Evolutionary conservation across 2,113 vertebrate genomes (phyloP), one percentile per base, ranked within the genome.

Genomic region (Lophotis ruficrista): DNA sequence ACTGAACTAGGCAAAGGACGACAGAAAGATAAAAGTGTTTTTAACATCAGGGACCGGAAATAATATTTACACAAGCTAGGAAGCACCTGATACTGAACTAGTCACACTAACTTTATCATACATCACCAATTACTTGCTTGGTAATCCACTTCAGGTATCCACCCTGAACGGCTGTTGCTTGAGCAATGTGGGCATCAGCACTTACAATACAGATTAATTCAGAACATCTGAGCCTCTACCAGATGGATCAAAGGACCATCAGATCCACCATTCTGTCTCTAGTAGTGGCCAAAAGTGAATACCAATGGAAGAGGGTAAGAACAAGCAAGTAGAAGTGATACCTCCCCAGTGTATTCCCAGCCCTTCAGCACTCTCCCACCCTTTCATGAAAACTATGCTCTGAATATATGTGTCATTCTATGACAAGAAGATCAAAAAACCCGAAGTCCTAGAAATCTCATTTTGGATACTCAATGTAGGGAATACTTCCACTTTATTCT

Each of bases 391-490:
- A 91, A 10, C 17, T 23, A 7, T 51, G 12, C 7, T 71, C 28
- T 87, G 38, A 65, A 90, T n/a, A 56, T 11, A 33, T 11, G 23
- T 61, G 11, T 69, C 7, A 62, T 41, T 64, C 19, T 51, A 33
- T 5, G 19, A 41, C 30, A 89, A 57, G 41, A 4, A 78, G 10
- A 58, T n/a, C 0, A 88, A 81, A 91, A 58, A 12, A 1, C 0
- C 1, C 1, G 0, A 77, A 73, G 22, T 41, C 14, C 30, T 58
- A 57, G 37, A 24, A 16, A 70, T 6, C 2, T 1, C 1, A 24
- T 65, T 82, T 70, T 66, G 11, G 14, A 31, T 53, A 38, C 23
- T 70, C 13, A 35, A 45, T 20, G 51, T 76, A 86, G 27, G 23
- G 27, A 89, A 89, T 20, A 43, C 4, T 72, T 70, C 54, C 41